phyloP scores from a whole-genome alignment of 2,113 vertebrate species.

The Sinocyclocheilus rhinocerous region DNA sequence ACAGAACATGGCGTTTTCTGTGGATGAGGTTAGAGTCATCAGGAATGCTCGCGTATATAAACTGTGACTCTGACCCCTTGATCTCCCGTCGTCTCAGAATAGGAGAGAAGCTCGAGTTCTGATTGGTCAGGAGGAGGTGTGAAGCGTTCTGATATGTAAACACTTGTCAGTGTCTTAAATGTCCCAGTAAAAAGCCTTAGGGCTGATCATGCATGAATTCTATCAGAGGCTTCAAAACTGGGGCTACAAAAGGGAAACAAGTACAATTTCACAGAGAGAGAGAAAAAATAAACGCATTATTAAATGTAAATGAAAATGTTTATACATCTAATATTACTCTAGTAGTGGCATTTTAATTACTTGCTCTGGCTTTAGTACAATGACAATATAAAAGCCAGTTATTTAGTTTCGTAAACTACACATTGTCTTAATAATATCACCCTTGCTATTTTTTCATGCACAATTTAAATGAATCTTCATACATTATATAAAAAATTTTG shows the following conservation, averaged over 20 bases:
- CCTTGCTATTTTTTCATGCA: neutral
- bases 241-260: neutral
- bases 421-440: neutral
- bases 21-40: constrained; percentile 72
- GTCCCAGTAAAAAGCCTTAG: neutral
- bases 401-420: neutral
- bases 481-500: neutral
- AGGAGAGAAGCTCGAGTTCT: constrained; percentile 63
- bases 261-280: neutral
- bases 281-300: neutral
- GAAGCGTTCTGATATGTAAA: constrained; percentile 63
- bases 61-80: constrained; percentile 71
- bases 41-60: constrained; percentile 62
- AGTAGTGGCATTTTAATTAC: neutral
- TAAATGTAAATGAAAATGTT: neutral
- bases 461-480: neutral
- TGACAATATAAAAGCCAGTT: neutral
- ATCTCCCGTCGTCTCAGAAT: constrained; percentile 67
- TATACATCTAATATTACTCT: neutral
- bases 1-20: neutral
- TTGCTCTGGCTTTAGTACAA: neutral
- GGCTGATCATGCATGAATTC: neutral
- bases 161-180: neutral
- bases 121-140: constrained; percentile 62
- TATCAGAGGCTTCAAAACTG: neutral